Percentiles rank a stretch among this genome's conserved stretches.
These are phyloP conservation scores for Neopelma chrysocephalum DNA, from an alignment of 2,797 vertebrate genomes.

Conservation along the genomic window DNA sequence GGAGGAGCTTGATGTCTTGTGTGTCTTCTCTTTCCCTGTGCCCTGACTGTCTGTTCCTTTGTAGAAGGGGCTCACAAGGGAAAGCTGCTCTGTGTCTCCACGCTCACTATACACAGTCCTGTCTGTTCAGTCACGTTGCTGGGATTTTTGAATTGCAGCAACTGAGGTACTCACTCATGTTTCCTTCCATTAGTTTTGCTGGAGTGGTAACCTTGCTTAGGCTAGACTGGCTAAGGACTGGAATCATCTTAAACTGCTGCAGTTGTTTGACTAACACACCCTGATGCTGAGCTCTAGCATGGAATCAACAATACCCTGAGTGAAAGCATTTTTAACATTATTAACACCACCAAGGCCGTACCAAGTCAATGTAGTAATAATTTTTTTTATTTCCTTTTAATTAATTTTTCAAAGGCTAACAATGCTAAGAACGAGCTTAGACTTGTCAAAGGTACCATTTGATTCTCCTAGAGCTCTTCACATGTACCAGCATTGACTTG, in stretches of 20 bases:
- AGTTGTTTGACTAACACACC: neutral
- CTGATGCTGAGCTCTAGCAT: neutral
- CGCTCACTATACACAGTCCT: neutral
- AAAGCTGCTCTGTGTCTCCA: neutral
- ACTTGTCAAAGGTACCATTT: neutral
- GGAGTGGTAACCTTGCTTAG: neutral
- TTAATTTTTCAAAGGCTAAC: neutral
- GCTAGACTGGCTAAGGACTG: neutral
- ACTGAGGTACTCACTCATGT: rapidly evolving
- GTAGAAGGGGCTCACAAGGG: neutral
- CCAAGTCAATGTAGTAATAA: neutral
- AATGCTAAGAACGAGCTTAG: neutral
- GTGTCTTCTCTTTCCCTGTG: neutral
- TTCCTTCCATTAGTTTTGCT: neutral
- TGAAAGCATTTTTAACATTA: neutral
- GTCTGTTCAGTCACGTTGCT: neutral
- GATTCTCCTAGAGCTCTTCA: neutral
- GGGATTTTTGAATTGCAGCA: neutral
- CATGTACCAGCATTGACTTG: neutral
- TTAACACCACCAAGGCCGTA: neutral
- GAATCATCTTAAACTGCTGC: neutral
- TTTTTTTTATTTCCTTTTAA: neutral
- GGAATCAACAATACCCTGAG: neutral
- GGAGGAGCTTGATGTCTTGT: neutral
- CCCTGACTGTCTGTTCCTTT: neutral